Conservation (phyloP, 2,888 invertebrate species). For the Blomia tropicalis region DNA sequence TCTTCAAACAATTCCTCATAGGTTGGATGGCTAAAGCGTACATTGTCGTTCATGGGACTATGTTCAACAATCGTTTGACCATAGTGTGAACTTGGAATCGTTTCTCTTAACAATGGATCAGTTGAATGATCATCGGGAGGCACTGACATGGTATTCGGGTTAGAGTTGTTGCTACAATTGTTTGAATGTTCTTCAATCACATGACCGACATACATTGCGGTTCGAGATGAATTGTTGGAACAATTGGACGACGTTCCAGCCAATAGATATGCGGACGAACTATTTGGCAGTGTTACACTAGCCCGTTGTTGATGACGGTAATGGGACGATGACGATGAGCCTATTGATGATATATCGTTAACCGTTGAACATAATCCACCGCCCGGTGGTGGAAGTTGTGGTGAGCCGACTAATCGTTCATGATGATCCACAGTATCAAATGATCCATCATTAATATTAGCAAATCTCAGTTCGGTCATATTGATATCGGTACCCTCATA, state of each 20-base stretch:
- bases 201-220: background rate
- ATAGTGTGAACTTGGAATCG: background rate
- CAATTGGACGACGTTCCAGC: background rate
- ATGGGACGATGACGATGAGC: background rate
- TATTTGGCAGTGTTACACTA: background rate
- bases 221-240: background rate
- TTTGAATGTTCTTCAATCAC: too few relatives aligned
- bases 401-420: too few relatives aligned
- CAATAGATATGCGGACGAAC: background rate
- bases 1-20: slow-evolving; percentile 1
- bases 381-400: slow-evolving; percentile 9
- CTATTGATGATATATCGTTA: background rate
- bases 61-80: background rate
- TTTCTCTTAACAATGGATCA: too few relatives aligned
- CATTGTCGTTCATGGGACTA: background rate
- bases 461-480: slow-evolving; percentile 8
- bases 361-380: background rate
- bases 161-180: too few relatives aligned
- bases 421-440: too few relatives aligned
- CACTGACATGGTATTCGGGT: background rate
- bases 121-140: background rate
- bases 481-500: background rate
- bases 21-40: background rate
- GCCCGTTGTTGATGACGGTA: background rate
- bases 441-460: background rate